phyloP scores from a whole-genome alignment of 1,140 invertebrate genomes.

The Drosophila azteca region DNA sequence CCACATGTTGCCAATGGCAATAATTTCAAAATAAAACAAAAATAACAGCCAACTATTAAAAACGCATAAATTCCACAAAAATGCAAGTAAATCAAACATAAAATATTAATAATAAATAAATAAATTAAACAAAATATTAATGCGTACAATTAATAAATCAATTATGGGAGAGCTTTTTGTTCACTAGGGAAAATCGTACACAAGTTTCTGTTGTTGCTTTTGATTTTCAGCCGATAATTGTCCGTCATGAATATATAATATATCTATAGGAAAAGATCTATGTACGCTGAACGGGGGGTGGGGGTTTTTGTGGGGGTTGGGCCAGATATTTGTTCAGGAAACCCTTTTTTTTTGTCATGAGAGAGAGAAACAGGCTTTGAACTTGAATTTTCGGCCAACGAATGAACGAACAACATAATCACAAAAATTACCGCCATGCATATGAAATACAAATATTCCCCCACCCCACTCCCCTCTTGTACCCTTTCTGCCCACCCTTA shows the following conservation, averaged over 20 bases:
- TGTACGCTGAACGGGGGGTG: no score
- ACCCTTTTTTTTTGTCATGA: constrained; percentile 63
- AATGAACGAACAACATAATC: constrained; percentile 71
- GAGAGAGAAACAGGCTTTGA: constrained; percentile 75
- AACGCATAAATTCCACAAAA: constrained; percentile 58
- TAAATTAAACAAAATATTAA: constrained; percentile 47
- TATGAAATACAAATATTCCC: constrained; percentile 76
- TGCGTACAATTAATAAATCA: constrained; percentile 18
- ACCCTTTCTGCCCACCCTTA: not conserved
- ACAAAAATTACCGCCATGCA: constrained; percentile 80
- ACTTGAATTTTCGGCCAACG: constrained; percentile 43
- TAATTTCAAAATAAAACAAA: constrained; percentile 43
- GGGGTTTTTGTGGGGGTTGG: constrained; percentile 4
- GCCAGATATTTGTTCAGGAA: constrained; percentile 62
- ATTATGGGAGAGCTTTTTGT: constrained; percentile 39
- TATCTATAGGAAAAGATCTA: constrained; percentile 36
- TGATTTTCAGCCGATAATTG: constrained; percentile 76
- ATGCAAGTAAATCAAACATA: constrained; percentile 26
- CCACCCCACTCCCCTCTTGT: constrained; percentile 25
- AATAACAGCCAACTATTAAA: constrained; percentile 47
- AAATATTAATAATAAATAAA: constrained; percentile 40
- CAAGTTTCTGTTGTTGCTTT: constrained; percentile 48
- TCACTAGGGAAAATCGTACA: constrained; percentile 21
- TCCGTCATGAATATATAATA: constrained; percentile 78
- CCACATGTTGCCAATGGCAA: constrained; percentile 49